Conservation (phyloP, 2,113 vertebrate genomes). For the Peromyscus leucopus region DNA sequence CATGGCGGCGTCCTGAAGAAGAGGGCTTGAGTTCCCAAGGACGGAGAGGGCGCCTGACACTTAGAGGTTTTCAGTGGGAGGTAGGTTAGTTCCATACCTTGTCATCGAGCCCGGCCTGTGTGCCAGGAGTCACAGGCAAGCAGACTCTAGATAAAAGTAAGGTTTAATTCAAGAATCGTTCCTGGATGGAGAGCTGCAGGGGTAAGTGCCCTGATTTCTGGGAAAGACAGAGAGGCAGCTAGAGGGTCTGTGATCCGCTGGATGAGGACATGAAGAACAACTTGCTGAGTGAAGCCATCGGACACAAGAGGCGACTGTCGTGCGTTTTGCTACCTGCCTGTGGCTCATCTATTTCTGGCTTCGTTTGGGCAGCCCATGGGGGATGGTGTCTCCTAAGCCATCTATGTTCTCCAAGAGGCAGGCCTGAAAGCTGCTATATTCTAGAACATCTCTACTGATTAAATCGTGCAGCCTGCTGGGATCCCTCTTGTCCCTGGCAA, state of each 20-base stretch:
- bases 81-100: background rate
- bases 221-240: background rate
- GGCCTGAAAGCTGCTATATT: background rate
- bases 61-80: background rate
- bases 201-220: background rate
- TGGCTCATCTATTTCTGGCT: background rate
- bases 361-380: background rate
- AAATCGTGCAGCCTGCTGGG: background rate
- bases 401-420: background rate
- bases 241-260: background rate
- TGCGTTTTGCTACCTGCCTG: background rate
- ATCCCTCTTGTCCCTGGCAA: background rate
- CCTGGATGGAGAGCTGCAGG: background rate
- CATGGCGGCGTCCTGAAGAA: background rate
- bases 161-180: background rate
- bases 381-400: background rate
- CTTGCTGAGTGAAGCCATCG: background rate
- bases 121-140: background rate
- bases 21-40: background rate
- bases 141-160: background rate
- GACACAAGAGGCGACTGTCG: background rate
- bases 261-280: background rate
- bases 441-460: conserved; percentile 44
- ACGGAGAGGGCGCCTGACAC: background rate
- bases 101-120: background rate